Evolutionary conservation across 2,888 invertebrate species (phyloP), one percentile per base, ranked within the genome.

Genomic region (Ochlodes sylvanus): DNA sequence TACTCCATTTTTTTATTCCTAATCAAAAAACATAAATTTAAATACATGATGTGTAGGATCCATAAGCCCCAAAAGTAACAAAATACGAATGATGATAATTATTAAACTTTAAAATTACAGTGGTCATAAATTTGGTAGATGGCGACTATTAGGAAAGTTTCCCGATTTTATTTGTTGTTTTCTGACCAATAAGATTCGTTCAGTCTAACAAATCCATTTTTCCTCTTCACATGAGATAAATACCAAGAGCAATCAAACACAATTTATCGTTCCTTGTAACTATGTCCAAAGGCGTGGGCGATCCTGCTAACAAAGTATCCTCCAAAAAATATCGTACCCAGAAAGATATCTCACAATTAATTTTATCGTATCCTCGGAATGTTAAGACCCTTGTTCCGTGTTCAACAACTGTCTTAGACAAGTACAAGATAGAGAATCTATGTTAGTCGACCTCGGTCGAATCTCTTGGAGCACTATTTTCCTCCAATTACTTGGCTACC

Each of bases 361-460:
- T 65, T 69, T 69, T 62, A 67, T 70, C 47, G 64, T 61, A 69
- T 62, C 58, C 63, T 54, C 54, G 50, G 57, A 54, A 69, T 63
- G 70, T 64, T 68, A 50, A 60, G 65, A 69, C 70, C 71, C 70
- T 72, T 70, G 71, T 69, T 70, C 54, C 47, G 34, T 63, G 70
- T 66, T 69, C 63, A 54, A 69, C 71, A 70, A 70, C 63, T 64
- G 69, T 66, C 70, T 68, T 67, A 17, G 57, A 68, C 58, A 68
- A 68, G 63, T 58, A 72, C 69, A 67, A 65, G 67, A 54, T 70
- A 68, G 61, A 72, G 57, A 68, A 66, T 17, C 41, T 63, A 66
- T 67, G 71, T 69, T 62, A 55, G 47, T 62, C 62, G 57, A 68
- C 68, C 44, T 63, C 57, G 50, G 56, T 57, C 50, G 62, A 63